Base-by-base conservation (phyloP, 2,888 invertebrate species). In the Gonocerus acuteangulatus region DNA sequence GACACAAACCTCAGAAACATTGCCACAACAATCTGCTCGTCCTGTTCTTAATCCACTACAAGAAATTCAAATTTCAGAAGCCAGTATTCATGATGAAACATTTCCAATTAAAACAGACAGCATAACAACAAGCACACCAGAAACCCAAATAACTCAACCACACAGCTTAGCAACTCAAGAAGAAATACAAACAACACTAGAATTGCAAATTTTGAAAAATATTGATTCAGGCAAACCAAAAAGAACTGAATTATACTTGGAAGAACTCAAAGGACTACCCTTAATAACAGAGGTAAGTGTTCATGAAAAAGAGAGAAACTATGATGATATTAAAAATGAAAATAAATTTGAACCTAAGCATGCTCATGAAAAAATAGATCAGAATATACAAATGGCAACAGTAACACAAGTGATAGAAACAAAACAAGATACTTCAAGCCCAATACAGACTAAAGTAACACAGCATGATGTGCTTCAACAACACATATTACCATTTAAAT, bases 271-370 rank as follows among this genome's bases (percentile, higher is more conserved):
- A 18, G 34, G 21, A 22, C 21, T 57, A 15, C 34, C 59, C 19
- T 19, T 22, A 1, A 19, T 36, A 15, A 22, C 48, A 13, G 59
- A 59, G 59, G 59, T 59, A 59, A 59, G 59, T 48, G 36, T 59
- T 59, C 59, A 59, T 59, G 59, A 59, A 59, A 59, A 59, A 59
- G 59, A 59, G 48, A 48, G 48, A 48, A 11, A 48, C 22, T 19
- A n/a, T 18, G 15, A 34, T n/a, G 16, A 19, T 27, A 22, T 16
- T 19, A 9, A 21, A 19, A 22, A 39, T 59, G 19, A 23, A 48
- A 58, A 32, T 23, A 56, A 3, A 16, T 34, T 16, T 23, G 9
- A 15, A 22, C 34, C 36, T 9, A 45, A 48, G 13, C 19, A 22
- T 18, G 59, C 48, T 18, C 48, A 39, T 7, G 15, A 16, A 34